Base-by-base conservation (phyloP, 2,113 vertebrate species). In the Sprattus sprattus region DNA sequence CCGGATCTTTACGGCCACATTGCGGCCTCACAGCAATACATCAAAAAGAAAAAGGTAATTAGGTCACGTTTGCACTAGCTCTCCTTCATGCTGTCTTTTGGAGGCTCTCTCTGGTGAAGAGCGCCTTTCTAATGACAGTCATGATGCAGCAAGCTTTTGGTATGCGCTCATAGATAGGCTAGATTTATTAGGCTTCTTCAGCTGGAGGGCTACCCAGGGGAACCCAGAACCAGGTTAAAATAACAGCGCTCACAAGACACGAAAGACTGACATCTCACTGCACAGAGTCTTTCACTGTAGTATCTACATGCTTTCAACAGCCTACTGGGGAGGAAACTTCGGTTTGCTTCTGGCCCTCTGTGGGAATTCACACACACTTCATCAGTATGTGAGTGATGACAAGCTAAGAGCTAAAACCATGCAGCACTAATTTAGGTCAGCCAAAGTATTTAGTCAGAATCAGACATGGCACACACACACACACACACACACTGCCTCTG, bases 1-100 rank as follows among this genome's bases (percentile, higher is more conserved):
- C 84, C 88, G 89, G 78, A 89, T 85, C 83, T 45, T 82, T 67
- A 81, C 44, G 88, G 81, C 89, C 81, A 81, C 81, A 89, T 28
- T 2, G 39, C 39, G 39, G 39, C 39, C 39, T 82, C n/a, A 6
- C 45, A 47, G 85, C 50, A 86, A 88, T 87, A 87, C 60, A 88
- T 84, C 52, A 75, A 39, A 28, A 32, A 78, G 39, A 75, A 49
- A 20, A 84, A 86, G 75, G 71, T 39, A 25, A 87, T 87, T 82
- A 7, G 49, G 87, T 87, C 82, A 44, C 6, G 13, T 84, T 64
- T 52, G 22, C n/a, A 64, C 47, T 52, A 82, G 84, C 20, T 5
- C 84, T 87, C 2, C 28, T 80, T 85, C 25, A 16, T 18, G 71
- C 32, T 47, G 9, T 54, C 86, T 71, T 44, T 57, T 85, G 52